Base-by-base conservation (phyloP, 2,797 vertebrate genomes). In the Melanotaenia pygmaea region DNA sequence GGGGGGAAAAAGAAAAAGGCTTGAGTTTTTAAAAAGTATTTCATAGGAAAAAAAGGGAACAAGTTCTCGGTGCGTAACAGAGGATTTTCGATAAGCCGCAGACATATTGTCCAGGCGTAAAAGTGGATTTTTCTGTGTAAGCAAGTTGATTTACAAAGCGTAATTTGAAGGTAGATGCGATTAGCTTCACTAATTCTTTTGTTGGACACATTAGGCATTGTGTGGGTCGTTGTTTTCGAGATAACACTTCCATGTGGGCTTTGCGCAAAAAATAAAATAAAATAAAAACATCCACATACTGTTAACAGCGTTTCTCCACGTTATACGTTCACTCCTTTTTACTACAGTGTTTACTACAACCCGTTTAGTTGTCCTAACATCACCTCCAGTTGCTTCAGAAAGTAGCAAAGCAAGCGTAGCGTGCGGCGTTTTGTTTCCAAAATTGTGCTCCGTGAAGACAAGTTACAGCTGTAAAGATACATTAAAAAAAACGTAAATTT, bases 341-440 rank as follows among this genome's bases (percentile, higher is more conserved):
- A 83, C 85, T 86, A 73, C 83, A 13, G 1, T 84, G 82, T 84
- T 89, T 88, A 88, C 91, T 83, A 82, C 84, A 62, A 68, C 30
- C 53, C 80, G 72, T 83, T 86, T 79, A 79, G 66, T 74, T 93
- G 92, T 93, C 93, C 92, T 91, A 92, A 92, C 91, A 82, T 93
- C 90, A 92, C 93, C 91, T 88, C 87, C 76, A 30, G 63, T 16
- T 78, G 83, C 24, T 18, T 80, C 77, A 28, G 54, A 84, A 91
- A 91, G 90, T 90, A 86, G 77, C 81, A 60, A 67, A 76, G 82
- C 80, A 83, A 91, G 89, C 88, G 85, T 81, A 74, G 65, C 76
- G 47, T 80, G 66, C 67, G 62, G 35, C 70, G 67, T 14, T 72
- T 70, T 53, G 50, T 53, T 53, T 22, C 20, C 50, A 53, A 43